Evolutionary conservation across 2,113 vertebrate species (phyloP).

Genomic region (Menidia beryllina): DNA sequence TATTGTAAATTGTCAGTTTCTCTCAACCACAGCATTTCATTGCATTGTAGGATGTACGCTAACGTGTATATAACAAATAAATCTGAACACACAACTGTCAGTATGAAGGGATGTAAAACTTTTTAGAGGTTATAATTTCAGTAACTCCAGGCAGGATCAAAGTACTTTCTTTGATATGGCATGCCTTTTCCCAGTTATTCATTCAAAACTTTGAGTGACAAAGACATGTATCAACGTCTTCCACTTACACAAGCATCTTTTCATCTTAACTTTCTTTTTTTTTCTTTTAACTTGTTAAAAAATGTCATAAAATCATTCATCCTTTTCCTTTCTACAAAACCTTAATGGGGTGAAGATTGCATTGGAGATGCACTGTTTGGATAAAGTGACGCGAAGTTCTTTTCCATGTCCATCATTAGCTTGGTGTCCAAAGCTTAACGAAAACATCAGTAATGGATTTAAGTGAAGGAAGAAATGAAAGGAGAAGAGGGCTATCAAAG

Average conservation of each 20-base stretch:
- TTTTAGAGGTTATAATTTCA: no score
- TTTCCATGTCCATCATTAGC: background rate
- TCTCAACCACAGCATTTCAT: no score
- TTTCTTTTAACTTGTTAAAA: background rate
- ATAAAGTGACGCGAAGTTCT: background rate
- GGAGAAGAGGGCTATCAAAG: conserved; percentile 6
- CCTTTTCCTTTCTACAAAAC: background rate
- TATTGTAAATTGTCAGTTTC: no score
- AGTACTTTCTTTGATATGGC: no score
- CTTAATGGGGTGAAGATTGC: background rate
- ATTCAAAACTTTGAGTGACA: no score
- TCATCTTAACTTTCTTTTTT: background rate
- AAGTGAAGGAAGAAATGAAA: background rate
- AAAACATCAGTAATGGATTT: background rate
- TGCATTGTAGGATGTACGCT: no score
- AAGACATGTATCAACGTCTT: background rate
- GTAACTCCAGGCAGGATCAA: no score
- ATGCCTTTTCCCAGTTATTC: no score
- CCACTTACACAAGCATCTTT: background rate
- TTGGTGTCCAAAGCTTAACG: background rate
- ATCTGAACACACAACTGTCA: no score
- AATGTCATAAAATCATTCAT: background rate
- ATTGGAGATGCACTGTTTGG: background rate
- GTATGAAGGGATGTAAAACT: no score
- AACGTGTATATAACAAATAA: no score